Evolutionary conservation across 2,888 invertebrate species (phyloP).

Genomic region (Mantis religiosa): DNA sequence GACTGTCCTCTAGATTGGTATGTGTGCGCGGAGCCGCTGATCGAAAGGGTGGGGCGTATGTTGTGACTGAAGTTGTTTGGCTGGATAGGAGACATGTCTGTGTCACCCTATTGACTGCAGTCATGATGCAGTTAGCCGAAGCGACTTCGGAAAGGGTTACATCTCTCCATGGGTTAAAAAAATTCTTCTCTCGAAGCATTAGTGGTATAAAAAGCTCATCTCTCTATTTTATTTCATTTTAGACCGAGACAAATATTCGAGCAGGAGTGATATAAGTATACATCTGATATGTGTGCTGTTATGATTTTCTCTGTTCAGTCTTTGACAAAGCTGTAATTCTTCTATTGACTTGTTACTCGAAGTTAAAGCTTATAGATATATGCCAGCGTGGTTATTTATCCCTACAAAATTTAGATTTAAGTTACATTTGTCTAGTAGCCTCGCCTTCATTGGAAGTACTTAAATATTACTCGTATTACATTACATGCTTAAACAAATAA

Average conservation of each 20-base stretch:
- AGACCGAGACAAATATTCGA: background rate
- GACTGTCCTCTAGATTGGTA: background rate
- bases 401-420: no score
- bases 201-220: background rate
- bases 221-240: background rate
- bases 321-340: no score
- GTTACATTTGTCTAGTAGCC: no score
- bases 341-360: no score
- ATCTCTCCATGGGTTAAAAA: background rate
- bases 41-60: slow-evolving; percentile 10
- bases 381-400: no score
- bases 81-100: background rate
- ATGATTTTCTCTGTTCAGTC: no score
- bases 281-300: no score
- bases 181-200: background rate
- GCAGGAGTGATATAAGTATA: background rate
- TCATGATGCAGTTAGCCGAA: background rate
- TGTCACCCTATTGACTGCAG: background rate
- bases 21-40: background rate
- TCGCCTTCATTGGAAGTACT: no score
- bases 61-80: slow-evolving; percentile 8
- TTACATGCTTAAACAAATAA: no score
- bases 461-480: no score
- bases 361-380: no score
- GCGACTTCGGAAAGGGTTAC: background rate